Evolutionary conservation across 1,140 invertebrate species (phyloP).

Genomic region (Drosophila punjabiensis): DNA sequence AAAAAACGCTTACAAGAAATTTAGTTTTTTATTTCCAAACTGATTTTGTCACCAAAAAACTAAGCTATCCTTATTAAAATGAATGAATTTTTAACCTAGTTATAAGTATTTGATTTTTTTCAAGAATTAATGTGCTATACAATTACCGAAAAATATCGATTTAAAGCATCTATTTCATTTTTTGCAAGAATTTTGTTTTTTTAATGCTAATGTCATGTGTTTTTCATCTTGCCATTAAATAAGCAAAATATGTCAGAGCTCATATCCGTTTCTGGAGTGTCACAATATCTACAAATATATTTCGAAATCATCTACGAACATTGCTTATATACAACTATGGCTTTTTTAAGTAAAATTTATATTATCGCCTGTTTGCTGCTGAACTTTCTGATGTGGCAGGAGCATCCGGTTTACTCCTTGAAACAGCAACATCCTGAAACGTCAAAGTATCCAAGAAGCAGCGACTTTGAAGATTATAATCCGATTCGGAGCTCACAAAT

Average conservation of each 20-base stretch:
- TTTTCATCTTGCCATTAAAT: too few species aligned
- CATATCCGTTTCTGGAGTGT: background rate
- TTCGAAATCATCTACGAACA: background rate
- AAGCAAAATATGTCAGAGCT: background rate
- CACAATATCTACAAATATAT: background rate
- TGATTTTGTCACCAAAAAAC: too few species aligned
- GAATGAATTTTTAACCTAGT: too few species aligned
- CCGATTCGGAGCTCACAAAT: background rate
- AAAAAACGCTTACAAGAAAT: too few species aligned
- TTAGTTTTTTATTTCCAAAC: too few species aligned
- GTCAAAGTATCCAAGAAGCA: background rate
- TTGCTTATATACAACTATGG: background rate
- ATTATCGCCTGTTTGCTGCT: constrained; percentile 2
- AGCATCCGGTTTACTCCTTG: background rate
- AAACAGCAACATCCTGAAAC: background rate
- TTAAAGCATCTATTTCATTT: too few species aligned
- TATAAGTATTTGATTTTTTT: too few species aligned
- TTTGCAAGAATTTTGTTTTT: too few species aligned
- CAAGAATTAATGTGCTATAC: too few species aligned
- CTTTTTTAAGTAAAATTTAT: background rate
- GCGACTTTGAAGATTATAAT: background rate
- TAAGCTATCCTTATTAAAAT: too few species aligned
- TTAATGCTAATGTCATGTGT: too few species aligned
- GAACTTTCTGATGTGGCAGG: background rate
- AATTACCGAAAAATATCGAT: too few species aligned